Conservation (phyloP, 2,797 vertebrate species). For the Cephalopachus bancanus region DNA sequence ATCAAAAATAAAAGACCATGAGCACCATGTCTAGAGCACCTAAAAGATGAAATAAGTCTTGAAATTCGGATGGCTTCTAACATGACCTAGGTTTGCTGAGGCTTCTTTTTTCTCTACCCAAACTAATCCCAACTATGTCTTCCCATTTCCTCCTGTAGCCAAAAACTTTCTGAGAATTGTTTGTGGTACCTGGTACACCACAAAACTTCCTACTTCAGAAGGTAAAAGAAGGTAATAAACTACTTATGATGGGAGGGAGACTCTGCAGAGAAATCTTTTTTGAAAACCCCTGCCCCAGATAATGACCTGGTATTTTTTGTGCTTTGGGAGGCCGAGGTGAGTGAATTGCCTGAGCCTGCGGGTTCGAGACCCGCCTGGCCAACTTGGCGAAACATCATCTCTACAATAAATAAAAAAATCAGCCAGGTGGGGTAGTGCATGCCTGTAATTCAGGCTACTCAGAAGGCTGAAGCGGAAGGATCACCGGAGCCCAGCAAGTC, state of each 20-base stretch:
- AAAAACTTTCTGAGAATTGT: background rate
- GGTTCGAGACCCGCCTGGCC: no score
- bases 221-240: background rate
- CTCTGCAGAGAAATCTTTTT: background rate
- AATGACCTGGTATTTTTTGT: background rate
- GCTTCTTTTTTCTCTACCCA: background rate
- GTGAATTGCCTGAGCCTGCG: no score
- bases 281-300: background rate
- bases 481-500: no score
- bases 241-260: background rate
- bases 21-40: background rate
- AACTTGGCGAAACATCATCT: no score
- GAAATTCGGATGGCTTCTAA: background rate
- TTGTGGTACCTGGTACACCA: background rate
- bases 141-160: background rate
- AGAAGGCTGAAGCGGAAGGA: no score
- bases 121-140: background rate
- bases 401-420: no score
- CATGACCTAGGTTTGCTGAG: background rate
- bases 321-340: no score
- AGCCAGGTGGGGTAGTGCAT: no score
- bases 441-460: no score
- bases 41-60: background rate
- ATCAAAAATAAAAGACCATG: background rate
- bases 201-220: conserved; percentile 32